A percentile compares a stretch with the other conserved stretches of the same genome.
Conservation (phyloP, 1,140 invertebrate species). For the Aphis gossypii region DNA sequence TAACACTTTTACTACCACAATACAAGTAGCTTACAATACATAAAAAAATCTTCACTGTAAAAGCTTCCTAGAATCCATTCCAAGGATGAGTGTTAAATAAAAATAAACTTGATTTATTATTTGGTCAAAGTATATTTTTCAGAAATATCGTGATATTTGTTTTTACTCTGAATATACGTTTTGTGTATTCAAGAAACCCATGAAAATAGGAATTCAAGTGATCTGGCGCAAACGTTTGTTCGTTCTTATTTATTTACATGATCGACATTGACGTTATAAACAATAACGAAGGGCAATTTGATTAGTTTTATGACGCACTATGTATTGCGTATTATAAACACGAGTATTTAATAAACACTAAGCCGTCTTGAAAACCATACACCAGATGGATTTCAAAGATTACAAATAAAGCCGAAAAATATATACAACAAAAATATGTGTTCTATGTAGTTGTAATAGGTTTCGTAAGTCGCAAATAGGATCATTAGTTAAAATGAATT, state of each 20-base stretch:
- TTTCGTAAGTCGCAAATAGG: not conserved
- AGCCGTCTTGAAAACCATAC: not conserved
- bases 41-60: not conserved
- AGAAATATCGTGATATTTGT: not conserved
- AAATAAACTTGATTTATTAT: not conserved
- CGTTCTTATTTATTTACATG: not conserved
- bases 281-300: not conserved
- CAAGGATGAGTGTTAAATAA: not conserved
- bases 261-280: not conserved
- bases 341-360: not conserved
- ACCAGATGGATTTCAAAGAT: not conserved
- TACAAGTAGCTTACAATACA: not conserved
- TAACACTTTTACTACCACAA: not conserved
- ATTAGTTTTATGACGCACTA: not conserved
- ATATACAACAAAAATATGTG: not conserved
- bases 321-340: not conserved
- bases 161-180: not conserved
- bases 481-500: not conserved
- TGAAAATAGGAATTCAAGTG: not conserved
- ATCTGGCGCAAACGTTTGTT: not conserved
- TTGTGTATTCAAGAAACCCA: not conserved
- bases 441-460: not conserved
- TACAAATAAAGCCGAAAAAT: not conserved
- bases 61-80: not conserved
- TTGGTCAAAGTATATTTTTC: not conserved